Conservation (phyloP, 2,888 invertebrate species). For the Conomelus anceps region DNA sequence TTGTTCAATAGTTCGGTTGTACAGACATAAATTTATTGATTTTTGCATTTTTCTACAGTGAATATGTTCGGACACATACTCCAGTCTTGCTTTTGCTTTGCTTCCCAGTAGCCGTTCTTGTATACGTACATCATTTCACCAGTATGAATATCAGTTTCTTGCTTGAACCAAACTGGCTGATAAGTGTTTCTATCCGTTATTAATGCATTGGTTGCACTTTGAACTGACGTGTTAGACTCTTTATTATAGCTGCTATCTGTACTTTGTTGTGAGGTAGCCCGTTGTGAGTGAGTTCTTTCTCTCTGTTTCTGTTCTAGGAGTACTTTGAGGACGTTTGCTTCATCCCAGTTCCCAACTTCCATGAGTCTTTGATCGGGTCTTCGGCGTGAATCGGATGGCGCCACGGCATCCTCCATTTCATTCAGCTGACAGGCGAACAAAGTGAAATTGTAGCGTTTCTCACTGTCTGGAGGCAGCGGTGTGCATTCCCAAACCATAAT, state of each 20-base stretch:
- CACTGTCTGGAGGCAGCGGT: conserved; percentile 59
- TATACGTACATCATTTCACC: conserved; percentile 66
- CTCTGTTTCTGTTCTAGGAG: conserved; percentile 94
- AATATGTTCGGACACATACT: conserved; percentile 85
- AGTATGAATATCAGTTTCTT: conserved; percentile 60
- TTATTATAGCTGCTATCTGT: conserved; percentile 34
- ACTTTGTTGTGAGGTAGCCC: conserved; percentile 59
- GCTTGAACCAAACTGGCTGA: conserved; percentile 84
- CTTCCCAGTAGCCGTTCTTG: conserved; percentile 87
- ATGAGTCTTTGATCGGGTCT: conserved; percentile 97
- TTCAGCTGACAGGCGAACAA: conserved; percentile 93
- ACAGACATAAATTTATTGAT: too few relatives aligned
- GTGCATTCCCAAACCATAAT: conserved; percentile 80
- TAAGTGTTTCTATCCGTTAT: too few relatives aligned
- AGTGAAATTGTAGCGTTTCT: conserved; percentile 89
- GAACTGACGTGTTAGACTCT: neutral
- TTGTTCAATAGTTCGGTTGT: too few relatives aligned
- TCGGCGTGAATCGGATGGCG: conserved; percentile 87
- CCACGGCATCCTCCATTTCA: conserved; percentile 84
- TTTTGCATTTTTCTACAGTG: neutral
- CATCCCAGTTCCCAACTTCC: conserved; percentile 91
- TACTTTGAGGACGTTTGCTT: conserved; percentile 78
- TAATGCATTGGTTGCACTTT: neutral
- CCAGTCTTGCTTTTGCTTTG: conserved; percentile 87
- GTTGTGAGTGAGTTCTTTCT: conserved; percentile 57